Percentiles rank a stretch among this genome's conserved stretches.
These are phyloP conservation scores for Serilophus lunatus DNA, from an alignment of 2,113 vertebrate genomes.

Conservation along the genomic window DNA sequence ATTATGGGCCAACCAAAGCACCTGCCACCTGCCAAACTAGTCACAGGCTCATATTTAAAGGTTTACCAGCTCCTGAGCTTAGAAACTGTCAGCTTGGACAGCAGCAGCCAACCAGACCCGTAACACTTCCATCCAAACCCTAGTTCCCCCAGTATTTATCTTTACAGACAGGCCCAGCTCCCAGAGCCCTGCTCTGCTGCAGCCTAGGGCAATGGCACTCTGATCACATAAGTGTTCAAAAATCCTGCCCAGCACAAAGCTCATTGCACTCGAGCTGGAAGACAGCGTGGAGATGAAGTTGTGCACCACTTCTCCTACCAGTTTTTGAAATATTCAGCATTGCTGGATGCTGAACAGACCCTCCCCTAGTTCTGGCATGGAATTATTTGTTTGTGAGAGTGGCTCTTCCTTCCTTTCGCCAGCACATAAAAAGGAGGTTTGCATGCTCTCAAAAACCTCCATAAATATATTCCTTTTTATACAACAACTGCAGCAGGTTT, in stretches of 20 bases:
- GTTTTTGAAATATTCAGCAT: not conserved
- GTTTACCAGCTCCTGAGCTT: not conserved
- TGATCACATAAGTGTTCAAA: not conserved
- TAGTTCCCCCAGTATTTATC: not conserved
- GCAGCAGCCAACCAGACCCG: not conserved
- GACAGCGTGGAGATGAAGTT: not conserved
- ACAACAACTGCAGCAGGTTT: not conserved
- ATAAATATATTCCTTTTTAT: not conserved
- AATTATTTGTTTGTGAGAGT: not conserved
- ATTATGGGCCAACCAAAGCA: not conserved
- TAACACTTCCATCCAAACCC: not conserved
- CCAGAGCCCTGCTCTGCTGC: not conserved
- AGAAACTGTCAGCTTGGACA: not conserved
- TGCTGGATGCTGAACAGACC: not conserved
- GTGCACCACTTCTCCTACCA: not conserved
- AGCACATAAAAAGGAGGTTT: not conserved
- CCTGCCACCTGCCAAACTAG: not conserved
- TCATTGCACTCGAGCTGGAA: not conserved
- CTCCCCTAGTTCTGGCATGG: not conserved
- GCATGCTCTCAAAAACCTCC: not conserved
- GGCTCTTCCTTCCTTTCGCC: not conserved
- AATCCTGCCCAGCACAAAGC: not conserved
- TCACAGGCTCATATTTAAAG: not conserved
- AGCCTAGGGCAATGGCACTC: not conserved
- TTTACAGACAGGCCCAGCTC: not conserved